Evolutionary conservation across 30 jellyfish, hydroid and myxozoan species (phyloP).

Genomic region (Cassiopea xamachana): DNA sequence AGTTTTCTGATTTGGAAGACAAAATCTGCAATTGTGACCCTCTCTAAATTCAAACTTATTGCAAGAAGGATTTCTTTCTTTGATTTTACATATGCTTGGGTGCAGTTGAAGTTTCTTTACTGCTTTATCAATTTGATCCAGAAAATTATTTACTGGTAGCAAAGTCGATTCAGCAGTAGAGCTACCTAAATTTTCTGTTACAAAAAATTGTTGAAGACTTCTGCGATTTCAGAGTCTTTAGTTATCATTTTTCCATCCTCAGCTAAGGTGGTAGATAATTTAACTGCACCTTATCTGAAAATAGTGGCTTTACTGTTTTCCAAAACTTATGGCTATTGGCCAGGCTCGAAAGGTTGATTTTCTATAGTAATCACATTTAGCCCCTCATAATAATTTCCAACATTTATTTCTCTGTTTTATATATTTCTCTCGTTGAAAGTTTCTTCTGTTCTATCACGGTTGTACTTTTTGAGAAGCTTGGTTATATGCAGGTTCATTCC

Average conservation of each 20-base stretch:
- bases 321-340: conserved; percentile 46
- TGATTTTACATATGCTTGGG: conserved; percentile 34
- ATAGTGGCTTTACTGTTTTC: conserved; percentile 65
- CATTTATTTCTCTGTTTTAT: conserved; percentile 59
- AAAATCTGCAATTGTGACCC: conserved; percentile 36
- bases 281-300: conserved; percentile 53
- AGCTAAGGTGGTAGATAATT: conserved; percentile 29
- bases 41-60: conserved; percentile 19
- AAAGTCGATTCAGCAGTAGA: conserved; percentile 11
- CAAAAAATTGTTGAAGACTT: conserved; percentile 40
- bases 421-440: conserved; percentile 26
- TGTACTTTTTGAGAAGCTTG: conserved; percentile 41
- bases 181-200: conserved; percentile 49
- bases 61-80: conserved; percentile 19
- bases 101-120: conserved; percentile 20
- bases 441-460: conserved; percentile 45
- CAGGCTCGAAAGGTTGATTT: conserved; percentile 28
- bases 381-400: conserved; percentile 22
- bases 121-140: conserved; percentile 43
- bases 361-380: conserved; percentile 59
- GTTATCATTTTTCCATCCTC: conserved; percentile 50
- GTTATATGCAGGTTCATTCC: background rate
- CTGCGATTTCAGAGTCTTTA: conserved; percentile 55
- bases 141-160: conserved; percentile 11
- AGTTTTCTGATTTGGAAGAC: conserved; percentile 41